Conservation (phyloP, 2,113 vertebrate species). For the Meleagris gallopavo region DNA sequence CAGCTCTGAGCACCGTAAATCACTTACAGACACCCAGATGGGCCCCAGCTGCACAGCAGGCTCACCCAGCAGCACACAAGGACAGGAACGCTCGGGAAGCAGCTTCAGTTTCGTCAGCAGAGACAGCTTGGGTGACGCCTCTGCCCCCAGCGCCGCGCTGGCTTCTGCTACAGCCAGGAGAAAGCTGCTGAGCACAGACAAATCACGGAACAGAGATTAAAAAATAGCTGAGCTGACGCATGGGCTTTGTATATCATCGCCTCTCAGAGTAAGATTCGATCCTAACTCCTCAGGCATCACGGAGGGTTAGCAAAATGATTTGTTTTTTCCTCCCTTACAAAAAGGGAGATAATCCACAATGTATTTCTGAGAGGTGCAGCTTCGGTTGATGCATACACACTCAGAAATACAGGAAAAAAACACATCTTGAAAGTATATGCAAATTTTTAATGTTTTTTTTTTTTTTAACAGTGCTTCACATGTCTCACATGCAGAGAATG, state of each 20-base stretch:
- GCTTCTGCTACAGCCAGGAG: slow-evolving; percentile 56
- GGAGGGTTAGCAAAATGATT: not conserved
- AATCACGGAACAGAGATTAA: slow-evolving; percentile 67
- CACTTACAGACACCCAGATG: not conserved
- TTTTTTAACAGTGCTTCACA: not conserved
- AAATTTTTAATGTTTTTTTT: not conserved
- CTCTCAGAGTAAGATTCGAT: not conserved
- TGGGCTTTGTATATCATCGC: slow-evolving; percentile 5
- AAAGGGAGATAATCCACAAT: not conserved
- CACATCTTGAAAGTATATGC: no score
- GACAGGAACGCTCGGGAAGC: slow-evolving; percentile 36
- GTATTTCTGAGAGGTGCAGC: not conserved
- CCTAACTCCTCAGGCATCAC: not conserved
- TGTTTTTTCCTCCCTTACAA: not conserved
- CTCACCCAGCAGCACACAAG: not conserved
- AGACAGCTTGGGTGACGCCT: slow-evolving; percentile 60
- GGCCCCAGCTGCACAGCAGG: not conserved
- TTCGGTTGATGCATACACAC: not conserved
- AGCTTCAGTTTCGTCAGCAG: slow-evolving; percentile 66
- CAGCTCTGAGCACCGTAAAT: slow-evolving; percentile 1
- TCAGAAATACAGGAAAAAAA: not conserved
- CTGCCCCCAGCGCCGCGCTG: slow-evolving; percentile 15
- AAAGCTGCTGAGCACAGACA: slow-evolving; percentile 66
- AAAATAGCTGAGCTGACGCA: slow-evolving; percentile 48
- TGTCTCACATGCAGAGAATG: not conserved